phyloP scores from a whole-genome alignment of 2,113 vertebrate genomes.

The Typhlomys cinereus region DNA sequence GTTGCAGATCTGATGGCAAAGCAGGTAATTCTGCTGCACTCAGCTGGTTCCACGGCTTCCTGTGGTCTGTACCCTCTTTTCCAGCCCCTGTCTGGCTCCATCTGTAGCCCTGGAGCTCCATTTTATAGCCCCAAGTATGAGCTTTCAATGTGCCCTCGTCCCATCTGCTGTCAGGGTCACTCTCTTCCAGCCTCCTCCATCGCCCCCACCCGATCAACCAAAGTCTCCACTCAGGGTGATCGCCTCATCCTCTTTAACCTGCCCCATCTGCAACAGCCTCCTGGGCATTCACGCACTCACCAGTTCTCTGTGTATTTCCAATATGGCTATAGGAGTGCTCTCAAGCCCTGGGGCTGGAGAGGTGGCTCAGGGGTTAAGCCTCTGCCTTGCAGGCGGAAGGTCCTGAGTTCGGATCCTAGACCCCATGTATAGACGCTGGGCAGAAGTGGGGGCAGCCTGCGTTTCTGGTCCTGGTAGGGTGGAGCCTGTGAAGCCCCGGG shows the following conservation, averaged over 20 bases:
- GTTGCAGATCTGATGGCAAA: not conserved
- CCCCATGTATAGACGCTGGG: no score
- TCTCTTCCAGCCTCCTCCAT: not conserved
- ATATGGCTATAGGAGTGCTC: not conserved
- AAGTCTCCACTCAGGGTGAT: not conserved
- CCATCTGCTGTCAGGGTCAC: not conserved
- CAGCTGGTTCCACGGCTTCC: not conserved
- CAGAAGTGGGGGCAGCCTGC: no score
- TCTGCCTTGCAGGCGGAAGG: no score
- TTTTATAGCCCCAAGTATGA: not conserved
- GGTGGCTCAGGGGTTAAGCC: no score
- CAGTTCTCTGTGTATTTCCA: not conserved
- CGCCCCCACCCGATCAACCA: no score
- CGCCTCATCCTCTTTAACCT: not conserved
- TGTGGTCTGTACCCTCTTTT: not conserved
- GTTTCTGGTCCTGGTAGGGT: no score
- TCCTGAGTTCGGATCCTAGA: no score
- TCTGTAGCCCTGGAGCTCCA: accelerated
- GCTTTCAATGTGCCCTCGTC: no score
- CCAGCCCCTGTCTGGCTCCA: not conserved
- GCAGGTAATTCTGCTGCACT: not conserved
- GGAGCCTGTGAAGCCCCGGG: no score
- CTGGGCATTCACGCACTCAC: no score
- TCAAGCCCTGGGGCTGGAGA: no score
- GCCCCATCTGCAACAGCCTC: not conserved